Percentiles rank a stretch among this genome's conserved stretches.
These are phyloP conservation scores for Cryptoprocta ferox DNA, from an alignment of 2,797 vertebrate species.

Conservation along the genomic window DNA sequence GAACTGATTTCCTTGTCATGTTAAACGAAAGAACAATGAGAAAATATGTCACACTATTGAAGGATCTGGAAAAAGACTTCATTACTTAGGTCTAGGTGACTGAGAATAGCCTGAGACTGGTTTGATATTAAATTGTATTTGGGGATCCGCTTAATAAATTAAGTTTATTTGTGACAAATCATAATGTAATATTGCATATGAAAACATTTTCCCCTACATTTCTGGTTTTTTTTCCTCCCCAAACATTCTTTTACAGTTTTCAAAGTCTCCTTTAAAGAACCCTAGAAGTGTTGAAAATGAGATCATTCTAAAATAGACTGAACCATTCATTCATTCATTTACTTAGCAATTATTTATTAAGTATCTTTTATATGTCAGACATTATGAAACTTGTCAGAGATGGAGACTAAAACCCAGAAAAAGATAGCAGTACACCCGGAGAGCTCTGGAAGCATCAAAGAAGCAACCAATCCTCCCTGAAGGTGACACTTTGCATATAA, in stretches of 20 bases:
- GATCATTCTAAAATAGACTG: background rate
- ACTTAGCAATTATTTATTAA: background rate
- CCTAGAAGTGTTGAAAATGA: background rate
- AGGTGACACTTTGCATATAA: background rate
- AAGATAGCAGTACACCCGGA: background rate
- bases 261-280: background rate
- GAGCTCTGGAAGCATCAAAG: background rate
- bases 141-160: background rate
- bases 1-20: background rate
- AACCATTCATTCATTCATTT: background rate
- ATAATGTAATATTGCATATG: background rate
- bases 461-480: background rate
- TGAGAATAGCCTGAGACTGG: background rate
- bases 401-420: background rate
- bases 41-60: background rate
- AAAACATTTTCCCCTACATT: background rate
- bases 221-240: background rate
- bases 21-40: background rate
- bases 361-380: background rate
- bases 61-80: background rate
- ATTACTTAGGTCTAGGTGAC: background rate
- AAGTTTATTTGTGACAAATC: slow-evolving; percentile 7
- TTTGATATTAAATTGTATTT: background rate
- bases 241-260: background rate
- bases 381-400: background rate